Base-by-base conservation (phyloP, 1,140 invertebrate species). In the Brachionus angularis region DNA sequence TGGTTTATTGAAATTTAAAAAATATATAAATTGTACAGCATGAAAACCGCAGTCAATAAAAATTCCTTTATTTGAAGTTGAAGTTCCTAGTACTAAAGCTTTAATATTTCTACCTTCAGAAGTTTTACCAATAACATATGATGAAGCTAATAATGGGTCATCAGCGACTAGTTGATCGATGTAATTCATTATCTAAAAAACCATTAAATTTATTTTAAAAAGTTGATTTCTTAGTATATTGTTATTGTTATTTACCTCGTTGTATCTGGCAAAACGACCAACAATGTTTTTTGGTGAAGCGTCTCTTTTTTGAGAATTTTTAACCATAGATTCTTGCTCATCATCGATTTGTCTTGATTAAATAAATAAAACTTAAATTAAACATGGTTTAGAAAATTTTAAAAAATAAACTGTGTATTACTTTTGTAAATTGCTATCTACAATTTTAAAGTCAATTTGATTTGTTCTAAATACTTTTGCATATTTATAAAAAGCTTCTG, bases 31-130 rank as follows among this genome's bases (percentile, higher is more conserved):
- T 23, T 42, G 46, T 50, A 67, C 62, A 10, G 62, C 62, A 67
- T 67, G 62, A 36, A 67, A 47, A 34, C 62, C 62, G 29, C 62
- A 67, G 44, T 67, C 62, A 50, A 67, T 67, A 21, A 46, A 67
- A 23, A 67, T 67, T 18, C 42, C 62, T 47, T 42, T 29, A 8
- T 36, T 46, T 0, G 42, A 47, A 34, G 42, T 67, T 0, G 62
- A 5, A 18, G 62, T 67, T 47, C 29, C 47, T 23, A 67, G 47
- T 2, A 67, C 62, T 21, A 67, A 21, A 29, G 31, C 62, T 23
- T 46, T 46, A 2, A 67, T 31, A 12, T 27, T 18, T 67, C 62
- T 21, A 21, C 36, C 36, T 47, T 67, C 42, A 16, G 25, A 7
- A 14, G 62, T 47, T 27, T 29, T 47, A 21, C 62, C 62, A 46